These are phyloP conservation scores for Centroberyx gerrardi DNA, from an alignment of 2,797 vertebrate species.

Conservation along the genomic window DNA sequence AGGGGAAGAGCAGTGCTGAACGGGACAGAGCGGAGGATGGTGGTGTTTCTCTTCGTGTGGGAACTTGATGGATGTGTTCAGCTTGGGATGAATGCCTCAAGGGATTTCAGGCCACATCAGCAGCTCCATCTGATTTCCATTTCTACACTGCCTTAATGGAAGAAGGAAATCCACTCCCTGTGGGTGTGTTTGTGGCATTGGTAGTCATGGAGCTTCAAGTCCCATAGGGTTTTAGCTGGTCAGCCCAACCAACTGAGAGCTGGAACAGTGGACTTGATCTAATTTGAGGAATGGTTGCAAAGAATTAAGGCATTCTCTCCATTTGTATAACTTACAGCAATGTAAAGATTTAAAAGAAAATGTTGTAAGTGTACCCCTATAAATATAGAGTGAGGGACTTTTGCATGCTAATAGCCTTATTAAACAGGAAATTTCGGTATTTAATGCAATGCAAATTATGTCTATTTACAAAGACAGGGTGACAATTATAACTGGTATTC, in stretches of 20 bases:
- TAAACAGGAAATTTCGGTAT: slow-evolving; percentile 29
- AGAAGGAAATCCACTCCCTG: slow-evolving; percentile 5
- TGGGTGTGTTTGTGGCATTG: slow-evolving; percentile 22
- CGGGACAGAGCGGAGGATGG: not conserved
- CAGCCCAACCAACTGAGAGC: slow-evolving; percentile 4
- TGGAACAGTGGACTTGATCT: not conserved
- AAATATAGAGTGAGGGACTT: slow-evolving; percentile 17
- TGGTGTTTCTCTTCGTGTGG: not conserved
- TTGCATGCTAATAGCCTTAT: slow-evolving; percentile 65
- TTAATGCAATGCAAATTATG: slow-evolving; percentile 42
- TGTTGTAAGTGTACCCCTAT: slow-evolving; percentile 7
- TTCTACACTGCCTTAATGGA: slow-evolving; percentile 72
- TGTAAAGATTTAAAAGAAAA: slow-evolving; percentile 36
- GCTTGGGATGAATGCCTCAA: not conserved
- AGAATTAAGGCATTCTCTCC: not conserved
- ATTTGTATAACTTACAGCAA: slow-evolving; percentile 30
- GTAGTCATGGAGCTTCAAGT: slow-evolving; percentile 24
- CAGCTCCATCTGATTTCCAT: slow-evolving; percentile 13
- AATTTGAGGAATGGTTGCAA: not conserved
- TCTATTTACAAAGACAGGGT: slow-evolving; percentile 9
- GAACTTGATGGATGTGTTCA: slow-evolving; percentile 1
- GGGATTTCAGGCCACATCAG: not conserved
- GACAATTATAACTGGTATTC: slow-evolving; percentile 26
- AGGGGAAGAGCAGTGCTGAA: slow-evolving; percentile 82
- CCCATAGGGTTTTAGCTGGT: not conserved